Evolutionary conservation across 2,113 vertebrate species (phyloP).

Genomic region (Cacatua alba): DNA sequence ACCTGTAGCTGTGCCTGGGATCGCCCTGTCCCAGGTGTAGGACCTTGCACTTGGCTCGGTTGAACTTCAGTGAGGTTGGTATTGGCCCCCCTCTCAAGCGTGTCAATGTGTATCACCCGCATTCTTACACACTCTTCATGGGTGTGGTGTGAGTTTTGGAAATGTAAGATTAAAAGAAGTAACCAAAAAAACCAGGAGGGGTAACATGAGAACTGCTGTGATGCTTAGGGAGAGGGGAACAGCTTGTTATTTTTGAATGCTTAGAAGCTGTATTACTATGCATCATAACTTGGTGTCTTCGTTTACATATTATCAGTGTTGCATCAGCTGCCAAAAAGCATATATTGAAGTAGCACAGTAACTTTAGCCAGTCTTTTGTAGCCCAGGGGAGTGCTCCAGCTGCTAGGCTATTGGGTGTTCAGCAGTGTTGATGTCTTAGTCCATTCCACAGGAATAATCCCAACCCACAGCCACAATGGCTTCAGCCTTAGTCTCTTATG

Average conservation of each 20-base stretch:
- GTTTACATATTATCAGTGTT: not conserved
- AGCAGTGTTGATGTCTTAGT: not conserved
- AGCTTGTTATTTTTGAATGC: not conserved
- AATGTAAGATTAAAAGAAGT: not conserved
- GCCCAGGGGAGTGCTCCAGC: not conserved
- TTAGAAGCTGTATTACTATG: not conserved
- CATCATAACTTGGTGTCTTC: rapidly evolving
- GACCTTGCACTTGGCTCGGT: not conserved
- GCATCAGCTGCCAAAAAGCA: not conserved
- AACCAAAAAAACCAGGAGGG: not conserved
- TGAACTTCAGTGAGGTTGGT: not conserved
- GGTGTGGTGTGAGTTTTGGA: not conserved
- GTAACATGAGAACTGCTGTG: not conserved
- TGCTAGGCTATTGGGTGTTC: not conserved
- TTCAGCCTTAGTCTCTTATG: not conserved
- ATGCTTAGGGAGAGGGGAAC: not conserved
- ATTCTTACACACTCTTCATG: not conserved
- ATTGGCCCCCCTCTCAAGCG: no score
- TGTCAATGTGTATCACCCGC: not conserved
- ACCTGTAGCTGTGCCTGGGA: not conserved
- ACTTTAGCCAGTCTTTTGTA: not conserved
- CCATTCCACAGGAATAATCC: not conserved
- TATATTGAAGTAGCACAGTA: not conserved
- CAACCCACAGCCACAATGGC: rapidly evolving
- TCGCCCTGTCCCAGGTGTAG: not conserved